Evolutionary conservation across 1,140 invertebrate species (phyloP).

Genomic region (Dryas iulia): DNA sequence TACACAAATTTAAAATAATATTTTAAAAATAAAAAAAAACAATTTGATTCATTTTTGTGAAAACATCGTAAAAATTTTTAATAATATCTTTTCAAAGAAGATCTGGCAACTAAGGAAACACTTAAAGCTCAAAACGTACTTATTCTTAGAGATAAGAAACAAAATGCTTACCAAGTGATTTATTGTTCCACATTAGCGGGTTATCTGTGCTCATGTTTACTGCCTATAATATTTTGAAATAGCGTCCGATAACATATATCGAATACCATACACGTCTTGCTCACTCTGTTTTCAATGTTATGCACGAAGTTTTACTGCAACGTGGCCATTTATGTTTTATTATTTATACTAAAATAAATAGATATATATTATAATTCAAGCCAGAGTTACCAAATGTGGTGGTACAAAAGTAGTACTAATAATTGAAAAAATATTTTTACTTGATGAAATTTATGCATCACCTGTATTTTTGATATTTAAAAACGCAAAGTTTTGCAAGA

Average conservation of each 20-base stretch:
- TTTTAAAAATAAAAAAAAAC: constrained; percentile 57
- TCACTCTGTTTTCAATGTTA: background rate
- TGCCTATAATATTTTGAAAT: constrained; percentile 43
- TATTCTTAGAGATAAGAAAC: constrained; percentile 31
- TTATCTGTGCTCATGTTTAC: constrained; percentile 33
- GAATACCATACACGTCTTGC: constrained; percentile 8
- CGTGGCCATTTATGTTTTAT: too few relatives aligned
- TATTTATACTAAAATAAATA: too few relatives aligned
- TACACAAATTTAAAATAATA: too few relatives aligned
- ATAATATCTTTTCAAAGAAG: constrained; percentile 10
- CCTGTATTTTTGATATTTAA: too few relatives aligned
- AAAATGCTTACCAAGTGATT: constrained; percentile 37
- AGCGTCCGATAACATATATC: constrained; percentile 33
- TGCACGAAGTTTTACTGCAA: background rate
- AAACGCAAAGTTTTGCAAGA: too few relatives aligned
- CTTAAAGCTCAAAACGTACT: constrained; percentile 35
- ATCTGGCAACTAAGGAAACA: constrained; percentile 23
- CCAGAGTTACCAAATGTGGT: too few relatives aligned
- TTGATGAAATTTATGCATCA: too few relatives aligned
- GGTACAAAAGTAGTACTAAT: too few relatives aligned
- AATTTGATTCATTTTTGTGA: background rate
- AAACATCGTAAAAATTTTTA: constrained; percentile 2
- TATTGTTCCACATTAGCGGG: constrained; percentile 38
- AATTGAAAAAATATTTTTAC: too few relatives aligned
- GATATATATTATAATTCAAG: too few relatives aligned